Evolutionary conservation across 2,113 vertebrate species (phyloP), one percentile per base, ranked within the genome.

Genomic region (Cephalopholis sonnerati): DNA sequence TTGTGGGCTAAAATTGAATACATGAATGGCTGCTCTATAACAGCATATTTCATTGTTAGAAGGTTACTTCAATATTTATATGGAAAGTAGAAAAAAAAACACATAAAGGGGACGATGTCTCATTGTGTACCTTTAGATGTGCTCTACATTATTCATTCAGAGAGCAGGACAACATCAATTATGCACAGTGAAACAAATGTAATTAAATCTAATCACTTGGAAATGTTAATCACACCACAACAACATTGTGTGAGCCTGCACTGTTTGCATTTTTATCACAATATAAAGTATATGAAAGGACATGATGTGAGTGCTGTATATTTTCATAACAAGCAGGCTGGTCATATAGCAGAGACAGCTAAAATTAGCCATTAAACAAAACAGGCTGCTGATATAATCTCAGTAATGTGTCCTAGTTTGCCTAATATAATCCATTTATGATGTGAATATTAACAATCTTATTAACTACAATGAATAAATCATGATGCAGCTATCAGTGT

Each of bases 181-280:
- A 84, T 71, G 41, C 2, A 29, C 16, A 27, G 0, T 2, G 57
- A 44, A 36, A 69, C 44, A 61, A 48, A 69, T 39, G 17, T 53
- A 63, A 87, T 86, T 77, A 75, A 66, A 57, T 65, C 7, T 62
- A 58, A 85, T 76, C 2, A 69, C 17, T n/a, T 41, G 25, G 25
- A 62, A 32, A 41, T 53, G 13, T 57, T 74, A 81, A 72, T 77
- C 53, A 74, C 62, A 78, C 11, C 36, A 1, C 36, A 67, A 55
- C 55, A 64, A 27, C 61, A 46, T 64, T 29, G 46, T 48, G 59
- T n/a, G 4, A 64, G 46, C n/a, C 41, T 53, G 18, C n/a, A 41
- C 6, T 24, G 1, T 83, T 32, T 54, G 13, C 55, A 70, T 44
- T 11, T 24, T 18, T 58, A 11, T 9, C 29, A 17, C n/a, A 32